Evolutionary conservation across 1,140 invertebrate genomes (phyloP).

Genomic region (Drosophila nasuta): DNA sequence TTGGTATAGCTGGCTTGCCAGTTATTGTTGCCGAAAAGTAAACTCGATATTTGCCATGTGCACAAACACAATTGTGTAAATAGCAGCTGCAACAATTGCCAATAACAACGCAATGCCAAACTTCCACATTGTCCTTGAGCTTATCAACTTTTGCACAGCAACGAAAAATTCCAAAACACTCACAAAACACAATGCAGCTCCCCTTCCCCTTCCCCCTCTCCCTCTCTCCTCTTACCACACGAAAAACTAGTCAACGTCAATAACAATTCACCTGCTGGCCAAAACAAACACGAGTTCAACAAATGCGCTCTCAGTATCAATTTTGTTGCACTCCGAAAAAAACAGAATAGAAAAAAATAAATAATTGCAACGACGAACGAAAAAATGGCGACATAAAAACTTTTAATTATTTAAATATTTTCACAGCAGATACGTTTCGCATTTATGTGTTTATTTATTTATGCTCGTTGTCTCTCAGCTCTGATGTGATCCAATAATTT

Average conservation of each 20-base stretch:
- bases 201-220: background rate
- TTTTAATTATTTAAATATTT: constrained; percentile 27
- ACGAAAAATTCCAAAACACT: constrained; percentile 57
- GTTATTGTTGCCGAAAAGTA: constrained; percentile 55
- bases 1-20: constrained; percentile 28
- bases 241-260: constrained; percentile 50
- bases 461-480: too few species aligned
- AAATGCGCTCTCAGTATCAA: constrained; percentile 16
- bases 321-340: too few species aligned
- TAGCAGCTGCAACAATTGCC: constrained; percentile 37
- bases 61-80: constrained; percentile 76
- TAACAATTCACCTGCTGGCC: constrained; percentile 44
- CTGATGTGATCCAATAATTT: too few species aligned
- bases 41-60: constrained; percentile 70
- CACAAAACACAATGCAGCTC: constrained; percentile 36
- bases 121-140: constrained; percentile 73
- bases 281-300: constrained; percentile 28
- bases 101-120: constrained; percentile 59
- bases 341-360: too few species aligned
- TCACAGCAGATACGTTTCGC: constrained; percentile 4
- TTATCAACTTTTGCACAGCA: constrained; percentile 72
- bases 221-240: background rate
- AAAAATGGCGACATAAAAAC: background rate
- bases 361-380: background rate
- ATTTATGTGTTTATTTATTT: background rate